Evolutionary conservation across 2,113 vertebrate species (phyloP).

Genomic region (Anseranas semipalmata): DNA sequence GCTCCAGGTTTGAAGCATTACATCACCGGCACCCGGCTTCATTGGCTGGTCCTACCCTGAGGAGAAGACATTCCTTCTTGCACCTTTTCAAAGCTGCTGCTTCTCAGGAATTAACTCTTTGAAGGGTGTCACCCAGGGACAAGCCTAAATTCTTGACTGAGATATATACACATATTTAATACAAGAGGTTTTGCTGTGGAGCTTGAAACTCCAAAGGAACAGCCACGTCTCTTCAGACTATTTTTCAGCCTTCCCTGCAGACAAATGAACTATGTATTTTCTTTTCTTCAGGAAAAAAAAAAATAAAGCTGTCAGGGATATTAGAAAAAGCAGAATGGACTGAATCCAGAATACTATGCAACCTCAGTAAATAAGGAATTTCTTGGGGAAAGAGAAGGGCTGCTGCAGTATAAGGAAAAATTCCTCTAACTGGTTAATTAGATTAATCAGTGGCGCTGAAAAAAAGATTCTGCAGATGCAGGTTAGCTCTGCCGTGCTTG

Average conservation of each 20-base stretch:
- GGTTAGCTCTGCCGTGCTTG: constrained; percentile 52
- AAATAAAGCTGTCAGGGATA: background rate
- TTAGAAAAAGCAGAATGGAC: background rate
- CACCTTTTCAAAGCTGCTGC: constrained; percentile 54
- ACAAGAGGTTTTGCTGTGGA: background rate
- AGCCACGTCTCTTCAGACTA: background rate
- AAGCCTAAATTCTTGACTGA: background rate
- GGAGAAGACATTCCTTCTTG: constrained; percentile 42
- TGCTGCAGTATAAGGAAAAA: constrained; percentile 2
- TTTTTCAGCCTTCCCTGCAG: background rate
- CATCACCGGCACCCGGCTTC: constrained; percentile 41
- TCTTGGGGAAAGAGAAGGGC: background rate
- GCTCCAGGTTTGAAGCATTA: constrained; percentile 47
- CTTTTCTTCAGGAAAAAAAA: background rate
- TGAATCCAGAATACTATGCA: background rate
- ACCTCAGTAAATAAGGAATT: background rate
- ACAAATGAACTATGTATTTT: constrained; percentile 14
- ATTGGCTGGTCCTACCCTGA: constrained; percentile 58
- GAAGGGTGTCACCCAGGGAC: background rate
- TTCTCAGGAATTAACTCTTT: constrained; percentile 60
- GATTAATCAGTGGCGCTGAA: constrained; percentile 20
- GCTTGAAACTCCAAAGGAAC: background rate
- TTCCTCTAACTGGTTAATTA: constrained; percentile 51
- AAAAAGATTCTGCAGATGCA: constrained; percentile 60
- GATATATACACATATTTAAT: background rate